Evolutionary conservation across 2,888 invertebrate genomes (phyloP).

Genomic region (Megalurothrips usitatus): DNA sequence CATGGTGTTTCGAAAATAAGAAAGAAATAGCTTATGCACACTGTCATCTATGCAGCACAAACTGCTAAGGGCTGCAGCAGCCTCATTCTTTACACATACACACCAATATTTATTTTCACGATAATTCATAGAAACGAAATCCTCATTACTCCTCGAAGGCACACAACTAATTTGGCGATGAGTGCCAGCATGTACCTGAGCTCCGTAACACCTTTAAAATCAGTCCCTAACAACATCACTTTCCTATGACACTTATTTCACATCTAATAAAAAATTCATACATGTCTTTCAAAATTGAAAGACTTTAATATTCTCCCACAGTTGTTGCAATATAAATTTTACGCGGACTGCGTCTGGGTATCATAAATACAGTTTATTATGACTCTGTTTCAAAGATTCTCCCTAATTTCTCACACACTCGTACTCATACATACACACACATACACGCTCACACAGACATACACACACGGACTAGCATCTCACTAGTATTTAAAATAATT

Average conservation of each 20-base stretch:
- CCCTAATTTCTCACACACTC: background rate
- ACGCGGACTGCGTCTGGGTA: no score
- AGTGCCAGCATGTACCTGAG: no score
- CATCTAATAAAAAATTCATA: background rate
- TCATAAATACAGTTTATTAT: no score
- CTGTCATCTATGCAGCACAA: no score
- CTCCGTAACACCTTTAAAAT: background rate
- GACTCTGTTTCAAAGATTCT: background rate
- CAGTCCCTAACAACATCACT: background rate
- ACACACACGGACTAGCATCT: background rate
- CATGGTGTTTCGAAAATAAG: no score
- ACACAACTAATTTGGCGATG: no score
- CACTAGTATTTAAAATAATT: conserved; percentile 23
- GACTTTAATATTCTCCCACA: background rate
- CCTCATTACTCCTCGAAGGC: no score
- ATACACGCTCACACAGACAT: background rate
- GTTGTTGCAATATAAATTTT: background rate
- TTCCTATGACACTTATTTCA: background rate
- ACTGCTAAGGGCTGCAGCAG: no score
- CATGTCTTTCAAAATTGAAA: background rate
- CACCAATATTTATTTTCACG: no score
- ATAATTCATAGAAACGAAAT: no score
- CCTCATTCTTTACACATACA: no score
- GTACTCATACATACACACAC: background rate
- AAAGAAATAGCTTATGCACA: no score